Conservation (phyloP, 2,113 vertebrate species). For the Cnemophilus loriae region DNA sequence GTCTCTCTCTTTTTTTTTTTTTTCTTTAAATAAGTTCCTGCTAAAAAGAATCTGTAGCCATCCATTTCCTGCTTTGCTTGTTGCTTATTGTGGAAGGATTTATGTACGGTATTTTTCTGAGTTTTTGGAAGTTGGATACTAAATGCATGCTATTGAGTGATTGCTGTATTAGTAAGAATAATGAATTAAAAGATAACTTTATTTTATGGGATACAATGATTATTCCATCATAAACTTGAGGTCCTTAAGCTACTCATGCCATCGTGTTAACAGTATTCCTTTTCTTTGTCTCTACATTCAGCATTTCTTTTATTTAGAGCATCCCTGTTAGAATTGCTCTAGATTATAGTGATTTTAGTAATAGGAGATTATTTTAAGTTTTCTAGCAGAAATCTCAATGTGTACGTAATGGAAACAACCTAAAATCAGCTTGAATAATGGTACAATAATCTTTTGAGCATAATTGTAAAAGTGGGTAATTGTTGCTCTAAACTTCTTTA, state of each 20-base stretch:
- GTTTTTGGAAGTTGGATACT: neutral
- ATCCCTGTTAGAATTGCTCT: neutral
- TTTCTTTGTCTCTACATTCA: neutral
- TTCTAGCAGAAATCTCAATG: neutral
- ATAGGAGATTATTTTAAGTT: neutral
- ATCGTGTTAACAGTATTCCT: neutral
- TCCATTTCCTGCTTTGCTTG: neutral
- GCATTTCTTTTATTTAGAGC: neutral
- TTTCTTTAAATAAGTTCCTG: neutral
- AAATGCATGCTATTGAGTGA: neutral
- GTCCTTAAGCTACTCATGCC: neutral
- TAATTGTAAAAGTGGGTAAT: neutral
- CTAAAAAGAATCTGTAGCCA: neutral
- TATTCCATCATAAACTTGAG: neutral
- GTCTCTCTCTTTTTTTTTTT: neutral
- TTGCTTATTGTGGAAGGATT: neutral
- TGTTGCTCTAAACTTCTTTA: neutral
- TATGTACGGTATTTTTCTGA: neutral
- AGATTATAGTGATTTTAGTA: neutral
- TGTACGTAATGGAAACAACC: neutral
- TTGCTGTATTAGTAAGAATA: neutral
- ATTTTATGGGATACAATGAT: neutral
- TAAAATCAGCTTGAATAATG: neutral
- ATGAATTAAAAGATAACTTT: neutral
- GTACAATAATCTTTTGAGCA: neutral